phyloP scores from a whole-genome alignment of 2,888 invertebrate species.

The Halictus ligatus region DNA sequence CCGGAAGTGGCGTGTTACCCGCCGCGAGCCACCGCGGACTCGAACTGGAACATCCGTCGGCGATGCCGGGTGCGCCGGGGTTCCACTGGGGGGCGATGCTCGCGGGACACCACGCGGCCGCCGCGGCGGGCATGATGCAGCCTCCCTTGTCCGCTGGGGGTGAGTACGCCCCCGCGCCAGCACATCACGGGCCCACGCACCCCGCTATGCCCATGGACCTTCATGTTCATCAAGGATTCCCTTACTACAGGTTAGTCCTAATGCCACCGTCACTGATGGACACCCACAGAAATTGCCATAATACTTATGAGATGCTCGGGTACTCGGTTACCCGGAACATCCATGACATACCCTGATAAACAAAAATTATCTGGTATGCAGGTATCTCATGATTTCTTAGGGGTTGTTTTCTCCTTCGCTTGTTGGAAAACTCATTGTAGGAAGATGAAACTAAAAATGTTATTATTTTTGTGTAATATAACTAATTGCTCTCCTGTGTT shows the following conservation, averaged over 20 bases:
- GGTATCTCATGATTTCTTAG: not conserved
- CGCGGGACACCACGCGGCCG: constrained; percentile 85
- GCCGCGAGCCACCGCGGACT: constrained; percentile 84
- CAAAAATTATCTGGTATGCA: not conserved
- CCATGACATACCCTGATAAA: not conserved
- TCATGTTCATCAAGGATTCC: constrained; percentile 96
- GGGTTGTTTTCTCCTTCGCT: too few species aligned
- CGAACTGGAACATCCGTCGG: constrained; percentile 88
- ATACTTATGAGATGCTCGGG: not conserved
- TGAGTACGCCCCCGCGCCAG: constrained; percentile 77
- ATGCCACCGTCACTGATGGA: not conserved
- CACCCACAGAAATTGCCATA: not conserved
- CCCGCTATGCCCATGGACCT: constrained; percentile 93
- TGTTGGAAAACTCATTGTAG: not conserved
- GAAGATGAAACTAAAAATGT: not conserved
- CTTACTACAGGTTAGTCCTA: constrained; percentile 88
- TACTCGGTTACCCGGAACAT: not conserved
- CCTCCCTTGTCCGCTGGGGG: constrained; percentile 81
- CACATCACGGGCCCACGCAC: constrained; percentile 86
- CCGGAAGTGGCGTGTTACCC: constrained; percentile 64
- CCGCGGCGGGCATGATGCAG: constrained; percentile 87
- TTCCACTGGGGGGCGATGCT: constrained; percentile 83
- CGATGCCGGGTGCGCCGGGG: constrained; percentile 80
- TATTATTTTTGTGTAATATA: not conserved
- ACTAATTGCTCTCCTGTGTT: not conserved